Evolutionary conservation across 2,888 invertebrate genomes (phyloP).

Genomic region (Philaethria dido): DNA sequence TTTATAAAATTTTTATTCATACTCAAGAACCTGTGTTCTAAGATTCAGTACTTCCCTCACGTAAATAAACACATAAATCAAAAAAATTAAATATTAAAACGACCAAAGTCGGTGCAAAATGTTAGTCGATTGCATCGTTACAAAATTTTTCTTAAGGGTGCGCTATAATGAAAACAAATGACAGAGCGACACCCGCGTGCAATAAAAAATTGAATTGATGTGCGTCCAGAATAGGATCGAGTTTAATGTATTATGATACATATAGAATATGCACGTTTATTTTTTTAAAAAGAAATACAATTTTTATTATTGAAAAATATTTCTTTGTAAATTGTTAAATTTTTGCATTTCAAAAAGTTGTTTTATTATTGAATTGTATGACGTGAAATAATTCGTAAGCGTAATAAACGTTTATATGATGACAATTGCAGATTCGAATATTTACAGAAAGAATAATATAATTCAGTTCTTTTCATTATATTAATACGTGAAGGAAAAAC

Average conservation of each 20-base stretch:
- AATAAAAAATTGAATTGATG: constrained; percentile 79
- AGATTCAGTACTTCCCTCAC: no score
- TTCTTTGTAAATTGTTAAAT: constrained; percentile 6
- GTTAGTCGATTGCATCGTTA: neutral
- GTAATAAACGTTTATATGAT: neutral
- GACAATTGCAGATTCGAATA: neutral
- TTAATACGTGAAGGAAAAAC: no score
- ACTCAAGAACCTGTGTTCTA: no score
- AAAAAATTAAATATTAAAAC: constrained; percentile 25
- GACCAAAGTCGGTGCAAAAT: neutral
- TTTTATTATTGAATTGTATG: constrained; percentile 16
- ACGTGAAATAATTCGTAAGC: neutral
- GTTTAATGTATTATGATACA: constrained; percentile 64
- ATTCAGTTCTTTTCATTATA: neutral
- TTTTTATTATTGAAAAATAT: constrained; percentile 12
- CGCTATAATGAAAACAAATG: constrained; percentile 79
- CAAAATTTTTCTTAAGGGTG: constrained; percentile 56
- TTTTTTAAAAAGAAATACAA: constrained; percentile 23
- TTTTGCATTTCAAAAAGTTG: neutral
- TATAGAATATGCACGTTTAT: constrained; percentile 41
- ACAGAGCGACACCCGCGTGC: constrained; percentile 66
- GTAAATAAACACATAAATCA: neutral
- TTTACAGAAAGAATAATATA: neutral
- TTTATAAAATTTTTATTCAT: no score
- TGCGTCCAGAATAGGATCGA: constrained; percentile 69